phyloP scores from a whole-genome alignment of 2,888 invertebrate genomes.

The Eristalinus aeneus region DNA sequence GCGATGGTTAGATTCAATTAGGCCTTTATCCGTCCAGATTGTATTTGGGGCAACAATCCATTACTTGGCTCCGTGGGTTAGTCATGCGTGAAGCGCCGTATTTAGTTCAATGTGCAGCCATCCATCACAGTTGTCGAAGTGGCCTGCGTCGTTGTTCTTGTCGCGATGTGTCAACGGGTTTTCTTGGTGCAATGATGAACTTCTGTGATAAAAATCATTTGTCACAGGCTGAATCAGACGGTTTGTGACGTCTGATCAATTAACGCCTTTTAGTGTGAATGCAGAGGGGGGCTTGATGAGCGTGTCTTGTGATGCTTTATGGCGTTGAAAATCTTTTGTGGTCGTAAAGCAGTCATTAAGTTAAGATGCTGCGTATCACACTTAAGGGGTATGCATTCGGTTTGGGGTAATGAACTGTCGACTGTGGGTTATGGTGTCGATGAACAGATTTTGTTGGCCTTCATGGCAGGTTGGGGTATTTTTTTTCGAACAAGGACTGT shows the following conservation, averaged over 20 bases:
- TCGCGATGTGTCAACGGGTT: not conserved
- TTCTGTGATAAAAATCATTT: not conserved
- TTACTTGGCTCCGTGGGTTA: not conserved
- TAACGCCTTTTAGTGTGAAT: not conserved
- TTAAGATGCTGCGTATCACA: not conserved
- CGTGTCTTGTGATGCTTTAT: not conserved
- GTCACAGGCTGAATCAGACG: not conserved
- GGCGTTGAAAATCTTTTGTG: not conserved
- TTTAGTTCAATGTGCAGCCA: not conserved
- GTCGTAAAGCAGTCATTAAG: not conserved
- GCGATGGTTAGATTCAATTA: not conserved
- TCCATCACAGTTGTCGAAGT: not conserved
- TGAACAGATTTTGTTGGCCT: not conserved
- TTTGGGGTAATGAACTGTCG: not conserved
- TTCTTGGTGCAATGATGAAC: not conserved
- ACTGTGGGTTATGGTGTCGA: not conserved
- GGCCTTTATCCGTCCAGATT: slow-evolving; percentile 23
- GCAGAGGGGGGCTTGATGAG: not conserved
- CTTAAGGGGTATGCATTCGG: not conserved
- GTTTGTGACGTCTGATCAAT: not conserved
- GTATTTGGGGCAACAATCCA: slow-evolving; percentile 8
- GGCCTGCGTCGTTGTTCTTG: not conserved
- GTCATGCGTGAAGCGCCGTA: not conserved
- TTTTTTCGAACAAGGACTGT: not conserved
- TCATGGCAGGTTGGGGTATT: not conserved